A percentile compares a stretch with the other conserved stretches of the same genome.
phyloP scores from a whole-genome alignment of 1,140 invertebrate species.

The Caenorhabditis briggsae region DNA sequence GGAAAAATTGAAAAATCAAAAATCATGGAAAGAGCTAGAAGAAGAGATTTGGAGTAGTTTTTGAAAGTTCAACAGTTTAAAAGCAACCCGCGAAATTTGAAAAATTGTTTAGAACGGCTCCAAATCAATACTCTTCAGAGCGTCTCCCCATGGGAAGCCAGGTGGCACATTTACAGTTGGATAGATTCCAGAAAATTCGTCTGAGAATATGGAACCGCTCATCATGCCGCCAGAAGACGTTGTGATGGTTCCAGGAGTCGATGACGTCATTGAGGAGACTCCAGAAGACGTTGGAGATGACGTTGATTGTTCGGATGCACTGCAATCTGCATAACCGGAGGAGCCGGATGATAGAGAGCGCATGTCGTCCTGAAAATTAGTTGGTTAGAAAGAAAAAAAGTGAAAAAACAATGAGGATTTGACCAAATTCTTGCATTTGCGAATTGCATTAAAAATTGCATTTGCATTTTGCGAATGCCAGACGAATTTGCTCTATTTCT shows the following conservation, averaged over 20 bases:
- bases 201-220: background rate
- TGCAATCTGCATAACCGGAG: conserved; percentile 46
- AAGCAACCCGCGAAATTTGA: background rate
- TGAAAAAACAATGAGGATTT: too few species aligned
- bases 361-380: conserved; percentile 62
- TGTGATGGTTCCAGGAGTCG: background rate
- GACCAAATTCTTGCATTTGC: too few species aligned
- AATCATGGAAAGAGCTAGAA: conserved; percentile 32
- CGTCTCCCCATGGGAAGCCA: conserved; percentile 31
- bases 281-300: conserved; percentile 25
- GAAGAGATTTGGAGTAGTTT: background rate
- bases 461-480: too few species aligned
- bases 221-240: background rate
- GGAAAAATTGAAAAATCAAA: background rate
- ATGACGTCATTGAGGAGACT: conserved; percentile 7
- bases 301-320: conserved; percentile 39
- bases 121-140: conserved; percentile 19
- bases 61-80: too few species aligned
- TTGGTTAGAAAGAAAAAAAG: background rate
- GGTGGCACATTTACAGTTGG: background rate
- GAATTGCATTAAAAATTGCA: too few species aligned
- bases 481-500: too few species aligned
- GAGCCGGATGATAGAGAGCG: conserved; percentile 54
- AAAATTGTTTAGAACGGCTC: background rate
- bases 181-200: conserved; percentile 16